A percentile compares a stretch with the other conserved stretches of the same genome.
Conservation (phyloP, 2,113 vertebrate genomes). For the Chelonoidis abingdonii region DNA sequence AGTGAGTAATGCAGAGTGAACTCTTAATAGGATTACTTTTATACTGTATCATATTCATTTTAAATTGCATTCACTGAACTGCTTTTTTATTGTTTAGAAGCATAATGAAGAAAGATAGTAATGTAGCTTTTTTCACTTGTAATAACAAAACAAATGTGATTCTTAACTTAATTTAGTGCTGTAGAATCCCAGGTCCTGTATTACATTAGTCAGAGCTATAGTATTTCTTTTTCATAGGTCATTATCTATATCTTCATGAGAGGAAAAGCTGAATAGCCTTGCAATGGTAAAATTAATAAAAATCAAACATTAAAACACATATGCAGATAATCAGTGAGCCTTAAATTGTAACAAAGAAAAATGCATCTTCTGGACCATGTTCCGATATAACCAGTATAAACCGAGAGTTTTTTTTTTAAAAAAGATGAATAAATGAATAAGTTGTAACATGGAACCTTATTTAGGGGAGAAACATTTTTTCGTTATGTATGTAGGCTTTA, state of each 20-base stretch:
- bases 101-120: constrained; percentile 23
- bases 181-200: neutral
- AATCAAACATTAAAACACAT: neutral
- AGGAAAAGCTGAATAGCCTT: neutral
- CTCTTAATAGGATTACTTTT: constrained; percentile 17
- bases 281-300: neutral
- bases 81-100: constrained; percentile 22
- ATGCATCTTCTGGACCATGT: rapidly evolving
- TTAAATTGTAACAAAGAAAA: neutral
- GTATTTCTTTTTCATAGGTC: neutral
- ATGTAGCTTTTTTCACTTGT: constrained; percentile 8
- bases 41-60: neutral
- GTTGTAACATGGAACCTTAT: neutral
- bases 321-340: neutral
- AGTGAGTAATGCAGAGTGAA: neutral
- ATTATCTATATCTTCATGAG: neutral
- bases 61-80: neutral
- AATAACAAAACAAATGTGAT: neutral
- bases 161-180: neutral
- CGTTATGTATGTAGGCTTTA: neutral
- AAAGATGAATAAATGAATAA: neutral
- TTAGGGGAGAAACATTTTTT: neutral
- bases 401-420: neutral
- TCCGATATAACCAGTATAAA: neutral
- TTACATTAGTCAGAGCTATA: neutral